These are phyloP conservation scores for Triplophysa bombifrons DNA, from an alignment of 2,797 vertebrate species.

Conservation along the genomic window DNA sequence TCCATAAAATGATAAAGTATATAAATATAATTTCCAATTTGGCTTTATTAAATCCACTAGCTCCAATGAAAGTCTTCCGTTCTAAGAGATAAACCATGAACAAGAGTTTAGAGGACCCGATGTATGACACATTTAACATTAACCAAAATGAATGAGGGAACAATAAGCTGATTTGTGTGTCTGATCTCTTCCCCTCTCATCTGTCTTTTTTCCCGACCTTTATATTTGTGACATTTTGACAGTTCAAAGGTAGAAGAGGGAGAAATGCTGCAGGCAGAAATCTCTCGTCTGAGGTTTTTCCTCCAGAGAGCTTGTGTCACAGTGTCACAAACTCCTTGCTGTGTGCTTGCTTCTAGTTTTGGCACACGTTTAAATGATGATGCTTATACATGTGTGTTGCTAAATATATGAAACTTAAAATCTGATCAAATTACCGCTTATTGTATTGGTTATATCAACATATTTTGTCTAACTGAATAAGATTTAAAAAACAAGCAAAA, in stretches of 20 bases:
- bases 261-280: constrained; percentile 50
- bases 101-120: constrained; percentile 56
- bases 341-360: neutral
- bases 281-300: constrained; percentile 34
- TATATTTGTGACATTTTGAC: constrained; percentile 65
- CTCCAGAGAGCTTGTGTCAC: constrained; percentile 49
- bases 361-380: neutral
- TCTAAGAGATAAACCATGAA: constrained; percentile 23
- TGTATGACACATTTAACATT: constrained; percentile 58
- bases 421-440: neutral
- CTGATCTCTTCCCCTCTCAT: constrained; percentile 40
- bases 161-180: constrained; percentile 60
- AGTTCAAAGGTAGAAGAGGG: constrained; percentile 52
- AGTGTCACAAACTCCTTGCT: neutral
- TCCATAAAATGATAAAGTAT: too few relatives aligned
- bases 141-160: constrained; percentile 59
- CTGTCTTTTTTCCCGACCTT: constrained; percentile 65
- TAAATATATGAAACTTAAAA: neutral
- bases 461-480: too few relatives aligned
- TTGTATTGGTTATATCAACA: neutral
- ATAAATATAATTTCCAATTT: too few relatives aligned
- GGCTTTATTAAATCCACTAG: too few relatives aligned
- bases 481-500: too few relatives aligned
- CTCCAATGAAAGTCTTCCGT: constrained; percentile 2
- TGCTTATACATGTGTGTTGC: neutral